phyloP scores from a whole-genome alignment of 92 coral and sea anemone species.

The Galaxea fascicularis region DNA sequence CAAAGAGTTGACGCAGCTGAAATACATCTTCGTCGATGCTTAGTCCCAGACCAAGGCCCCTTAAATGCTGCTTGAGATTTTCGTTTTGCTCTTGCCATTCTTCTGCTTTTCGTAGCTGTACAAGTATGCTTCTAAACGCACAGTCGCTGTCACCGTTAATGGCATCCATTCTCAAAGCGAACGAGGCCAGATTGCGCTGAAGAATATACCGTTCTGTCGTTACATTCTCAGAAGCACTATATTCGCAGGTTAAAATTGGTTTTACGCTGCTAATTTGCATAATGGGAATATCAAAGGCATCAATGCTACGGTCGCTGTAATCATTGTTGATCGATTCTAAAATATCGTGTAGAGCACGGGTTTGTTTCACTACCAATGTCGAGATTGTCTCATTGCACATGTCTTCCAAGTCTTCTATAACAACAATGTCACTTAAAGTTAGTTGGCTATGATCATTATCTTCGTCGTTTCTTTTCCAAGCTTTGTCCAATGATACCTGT shows the following conservation, averaged over 20 bases:
- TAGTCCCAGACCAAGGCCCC: neutral
- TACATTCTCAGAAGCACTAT: neutral
- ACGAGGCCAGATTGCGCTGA: conserved; percentile 7
- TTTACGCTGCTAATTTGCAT: conserved; percentile 4
- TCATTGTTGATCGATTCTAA: neutral
- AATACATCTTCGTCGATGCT: conserved; percentile 4
- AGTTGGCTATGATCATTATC: neutral
- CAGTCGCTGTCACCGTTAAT: conserved; percentile 5
- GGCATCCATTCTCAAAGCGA: conserved; percentile 6
- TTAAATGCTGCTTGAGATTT: conserved; percentile 8
- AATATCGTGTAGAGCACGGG: conserved; percentile 4
- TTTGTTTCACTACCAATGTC: neutral
- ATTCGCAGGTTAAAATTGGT: neutral
- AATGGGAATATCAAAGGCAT: conserved; percentile 3
- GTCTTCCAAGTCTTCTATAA: neutral
- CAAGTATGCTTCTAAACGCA: neutral
- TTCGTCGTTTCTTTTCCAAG: neutral
- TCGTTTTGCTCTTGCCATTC: neutral
- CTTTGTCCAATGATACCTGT: neutral
- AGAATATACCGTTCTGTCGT: neutral
- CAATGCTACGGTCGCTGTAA: neutral
- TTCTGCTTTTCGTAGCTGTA: neutral
- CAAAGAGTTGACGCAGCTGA: conserved; percentile 50
- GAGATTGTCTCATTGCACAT: neutral
- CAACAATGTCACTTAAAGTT: neutral